Conservation (phyloP, 1,140 invertebrate genomes). For the Bombus confusus region DNA sequence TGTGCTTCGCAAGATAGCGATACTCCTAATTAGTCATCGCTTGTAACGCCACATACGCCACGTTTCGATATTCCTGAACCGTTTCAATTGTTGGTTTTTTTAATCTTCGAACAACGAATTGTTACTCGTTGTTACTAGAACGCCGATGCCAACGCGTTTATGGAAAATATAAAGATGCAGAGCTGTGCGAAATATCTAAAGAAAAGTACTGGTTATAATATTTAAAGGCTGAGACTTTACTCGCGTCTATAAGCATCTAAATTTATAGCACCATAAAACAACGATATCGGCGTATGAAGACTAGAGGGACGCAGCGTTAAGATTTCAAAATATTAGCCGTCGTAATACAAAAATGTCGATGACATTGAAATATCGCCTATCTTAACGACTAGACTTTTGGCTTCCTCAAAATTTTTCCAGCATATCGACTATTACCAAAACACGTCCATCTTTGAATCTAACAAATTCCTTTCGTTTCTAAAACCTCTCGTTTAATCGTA, state of each 20-base stretch:
- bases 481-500: neutral
- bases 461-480: neutral
- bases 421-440: neutral
- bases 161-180: neutral
- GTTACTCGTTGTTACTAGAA: neutral
- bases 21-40: conserved; percentile 34
- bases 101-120: neutral
- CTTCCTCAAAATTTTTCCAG: neutral
- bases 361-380: too few species aligned
- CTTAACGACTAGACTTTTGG: too few species aligned
- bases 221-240: too few species aligned
- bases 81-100: too few species aligned
- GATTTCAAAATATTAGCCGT: neutral
- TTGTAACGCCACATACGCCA: neutral
- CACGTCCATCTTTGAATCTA: neutral
- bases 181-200: too few species aligned
- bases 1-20: conserved; percentile 36
- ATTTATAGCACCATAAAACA: too few species aligned
- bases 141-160: too few species aligned
- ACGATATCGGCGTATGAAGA: too few species aligned
- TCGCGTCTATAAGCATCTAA: too few species aligned
- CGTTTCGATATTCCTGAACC: neutral
- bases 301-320: too few species aligned
- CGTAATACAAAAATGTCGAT: neutral
- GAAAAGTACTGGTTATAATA: too few species aligned